Evolutionary conservation across 2,888 invertebrate species (phyloP).

Genomic region (Branchinecta sandiegonensis): DNA sequence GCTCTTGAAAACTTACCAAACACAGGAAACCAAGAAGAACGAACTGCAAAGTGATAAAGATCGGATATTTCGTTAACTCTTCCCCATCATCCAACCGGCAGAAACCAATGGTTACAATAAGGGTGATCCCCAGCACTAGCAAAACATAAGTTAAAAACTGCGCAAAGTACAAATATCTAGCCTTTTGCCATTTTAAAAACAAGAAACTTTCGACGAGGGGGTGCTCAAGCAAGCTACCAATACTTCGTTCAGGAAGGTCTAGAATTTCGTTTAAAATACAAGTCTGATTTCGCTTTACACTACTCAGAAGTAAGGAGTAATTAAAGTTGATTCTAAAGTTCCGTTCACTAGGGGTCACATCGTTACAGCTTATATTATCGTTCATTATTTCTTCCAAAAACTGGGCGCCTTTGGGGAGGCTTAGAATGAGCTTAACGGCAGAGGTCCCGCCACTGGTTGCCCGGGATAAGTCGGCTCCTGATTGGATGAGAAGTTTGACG

Average conservation of each 20-base stretch:
- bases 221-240: constrained; percentile 41
- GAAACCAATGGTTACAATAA: constrained; percentile 33
- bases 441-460: constrained; percentile 35
- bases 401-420: constrained; percentile 41
- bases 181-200: constrained; percentile 43
- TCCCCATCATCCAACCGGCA: background rate
- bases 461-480: constrained; percentile 37
- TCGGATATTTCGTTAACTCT: background rate
- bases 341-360: constrained; percentile 36
- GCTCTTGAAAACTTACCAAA: constrained; percentile 36
- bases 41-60: constrained; percentile 14
- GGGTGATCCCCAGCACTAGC: constrained; percentile 40
- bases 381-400: constrained; percentile 43
- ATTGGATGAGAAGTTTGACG: constrained; percentile 38
- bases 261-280: constrained; percentile 42
- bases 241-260: constrained; percentile 40
- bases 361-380: constrained; percentile 40
- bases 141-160: constrained; percentile 40
- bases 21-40: constrained; percentile 18
- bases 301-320: constrained; percentile 36
- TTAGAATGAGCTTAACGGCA: constrained; percentile 41
- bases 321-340: constrained; percentile 39
- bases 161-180: constrained; percentile 42
- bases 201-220: constrained; percentile 45
- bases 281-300: constrained; percentile 38